Evolutionary conservation across 2,797 vertebrate species (phyloP), one percentile per base, ranked within the genome.

Genomic region (Varecia variegata): DNA sequence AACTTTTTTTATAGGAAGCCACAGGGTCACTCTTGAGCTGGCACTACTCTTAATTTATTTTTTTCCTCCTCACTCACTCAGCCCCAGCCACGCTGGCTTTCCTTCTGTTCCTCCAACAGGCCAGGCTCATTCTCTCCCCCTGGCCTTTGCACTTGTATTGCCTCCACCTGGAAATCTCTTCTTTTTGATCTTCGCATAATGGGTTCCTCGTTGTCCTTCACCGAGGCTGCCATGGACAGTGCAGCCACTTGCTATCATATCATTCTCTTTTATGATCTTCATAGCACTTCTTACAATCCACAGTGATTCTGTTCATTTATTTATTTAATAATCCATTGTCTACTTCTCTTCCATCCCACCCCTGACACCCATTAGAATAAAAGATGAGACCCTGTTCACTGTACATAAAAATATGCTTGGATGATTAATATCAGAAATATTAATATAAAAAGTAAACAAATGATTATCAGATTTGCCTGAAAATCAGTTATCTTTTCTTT

Each of bases 241-340:
- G 10, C 4, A 67, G 32, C 35, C 23, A 82, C 21, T 82, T 81
- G 38, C 20, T 73, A 60, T 47, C 32, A 52, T 43, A 70, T 73
- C 60, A 54, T 3, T 27, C 43, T 54, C 47, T 67, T 62, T 82
- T 73, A 40, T 50, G 38, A 68, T 47, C 81, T 87, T 90, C 60
- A 27, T 20, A 50, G n/a, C 11, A 50, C 45, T 85, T 54, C 47
- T 12, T 60, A 84, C 35, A 25, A 56, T 70, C 43, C 50, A 81
- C n/a, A 70, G 58, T 70, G 58, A 71, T 27, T 62, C 56, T 30
- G 27, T 23, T 54, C 35, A 47, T 30, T 38, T 68, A 86, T 18
- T 79, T 90, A 92, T 68, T 90, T 56, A 92, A 35, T 77, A 71
- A 50, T 88, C 92, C 50, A 86, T 56, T 92, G 21, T 60, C 52